phyloP scores from a whole-genome alignment of 2,888 invertebrate genomes.

The Hedya salicella region DNA sequence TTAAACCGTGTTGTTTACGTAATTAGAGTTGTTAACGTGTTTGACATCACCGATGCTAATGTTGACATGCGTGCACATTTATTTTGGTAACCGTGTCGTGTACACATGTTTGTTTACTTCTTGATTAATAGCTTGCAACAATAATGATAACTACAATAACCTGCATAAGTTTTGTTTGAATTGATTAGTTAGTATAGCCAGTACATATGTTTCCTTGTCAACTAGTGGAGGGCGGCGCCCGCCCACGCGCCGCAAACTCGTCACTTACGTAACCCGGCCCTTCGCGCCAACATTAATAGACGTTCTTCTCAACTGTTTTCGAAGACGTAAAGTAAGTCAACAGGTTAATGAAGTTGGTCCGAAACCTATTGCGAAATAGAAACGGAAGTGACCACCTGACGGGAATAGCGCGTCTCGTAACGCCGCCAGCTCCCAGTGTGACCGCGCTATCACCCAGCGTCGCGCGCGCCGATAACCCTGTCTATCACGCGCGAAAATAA shows the following conservation, averaged over 20 bases:
- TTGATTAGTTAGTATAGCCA: slow-evolving; percentile 15
- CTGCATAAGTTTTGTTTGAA: background rate
- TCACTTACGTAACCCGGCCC: slow-evolving; percentile 61
- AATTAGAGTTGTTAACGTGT: slow-evolving; percentile 34
- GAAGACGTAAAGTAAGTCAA: slow-evolving; percentile 52
- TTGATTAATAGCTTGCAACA: slow-evolving; percentile 2
- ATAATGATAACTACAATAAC: background rate
- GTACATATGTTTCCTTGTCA: slow-evolving; percentile 53
- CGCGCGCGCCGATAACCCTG: slow-evolving; percentile 77
- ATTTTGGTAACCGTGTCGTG: slow-evolving; percentile 26
- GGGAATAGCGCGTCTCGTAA: slow-evolving; percentile 82
- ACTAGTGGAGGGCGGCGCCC: slow-evolving; percentile 65
- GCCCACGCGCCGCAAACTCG: slow-evolving; percentile 58
- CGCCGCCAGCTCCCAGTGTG: slow-evolving; percentile 75
- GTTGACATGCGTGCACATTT: slow-evolving; percentile 8
- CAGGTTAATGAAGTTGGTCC: slow-evolving; percentile 76
- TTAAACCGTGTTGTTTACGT: slow-evolving; percentile 27
- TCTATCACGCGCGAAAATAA: slow-evolving; percentile 75
- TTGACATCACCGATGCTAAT: slow-evolving; percentile 27
- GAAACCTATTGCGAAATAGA: slow-evolving; percentile 77
- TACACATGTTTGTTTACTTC: background rate
- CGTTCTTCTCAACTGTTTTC: slow-evolving; percentile 41
- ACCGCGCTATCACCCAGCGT: slow-evolving; percentile 79
- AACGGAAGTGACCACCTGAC: slow-evolving; percentile 82
- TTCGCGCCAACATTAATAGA: slow-evolving; percentile 42